Conservation (phyloP, 2,797 vertebrate species). For the Geotrypetes seraphini region DNA sequence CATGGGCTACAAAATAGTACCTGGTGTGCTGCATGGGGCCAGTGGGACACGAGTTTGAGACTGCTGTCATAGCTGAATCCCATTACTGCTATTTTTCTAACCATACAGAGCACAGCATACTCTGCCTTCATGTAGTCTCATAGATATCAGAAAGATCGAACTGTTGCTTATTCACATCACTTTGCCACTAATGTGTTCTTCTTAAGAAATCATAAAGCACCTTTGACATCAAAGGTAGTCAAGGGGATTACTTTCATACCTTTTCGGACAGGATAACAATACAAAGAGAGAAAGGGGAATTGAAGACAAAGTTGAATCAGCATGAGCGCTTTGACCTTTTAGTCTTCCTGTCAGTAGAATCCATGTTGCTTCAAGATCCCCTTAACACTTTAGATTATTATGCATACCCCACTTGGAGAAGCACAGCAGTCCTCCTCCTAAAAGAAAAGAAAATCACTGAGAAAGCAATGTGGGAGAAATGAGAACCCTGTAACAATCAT, state of each 20-base stretch:
- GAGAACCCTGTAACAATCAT: neutral
- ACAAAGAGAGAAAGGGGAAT: constrained; percentile 12
- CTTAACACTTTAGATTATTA: constrained; percentile 10
- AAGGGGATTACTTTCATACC: constrained; percentile 28
- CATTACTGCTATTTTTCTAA: constrained; percentile 16
- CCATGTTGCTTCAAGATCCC: constrained; percentile 11
- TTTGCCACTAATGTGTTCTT: constrained; percentile 33
- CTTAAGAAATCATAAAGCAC: constrained; percentile 37
- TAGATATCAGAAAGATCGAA: constrained; percentile 40
- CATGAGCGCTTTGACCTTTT: constrained; percentile 13
- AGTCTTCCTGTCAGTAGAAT: neutral
- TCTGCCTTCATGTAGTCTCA: constrained; percentile 27
- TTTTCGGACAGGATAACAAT: constrained; percentile 18
- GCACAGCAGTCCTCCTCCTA: constrained; percentile 6
- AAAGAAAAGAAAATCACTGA: constrained; percentile 15
- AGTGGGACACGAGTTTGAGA: no score
- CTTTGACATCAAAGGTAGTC: constrained; percentile 45
- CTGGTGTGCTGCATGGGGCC: no score
- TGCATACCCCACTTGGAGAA: neutral
- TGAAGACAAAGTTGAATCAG: constrained; percentile 25
- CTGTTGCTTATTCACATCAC: constrained; percentile 26
- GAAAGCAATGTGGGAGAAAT: constrained; percentile 1
- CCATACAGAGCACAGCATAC: constrained; percentile 6
- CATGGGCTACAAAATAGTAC: no score
- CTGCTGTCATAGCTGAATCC: constrained; percentile 16